Percentiles rank a stretch among this genome's conserved stretches.
These are phyloP conservation scores for Leptodactylus fallax DNA, from an alignment of 2,797 vertebrate species.

Conservation along the genomic window DNA sequence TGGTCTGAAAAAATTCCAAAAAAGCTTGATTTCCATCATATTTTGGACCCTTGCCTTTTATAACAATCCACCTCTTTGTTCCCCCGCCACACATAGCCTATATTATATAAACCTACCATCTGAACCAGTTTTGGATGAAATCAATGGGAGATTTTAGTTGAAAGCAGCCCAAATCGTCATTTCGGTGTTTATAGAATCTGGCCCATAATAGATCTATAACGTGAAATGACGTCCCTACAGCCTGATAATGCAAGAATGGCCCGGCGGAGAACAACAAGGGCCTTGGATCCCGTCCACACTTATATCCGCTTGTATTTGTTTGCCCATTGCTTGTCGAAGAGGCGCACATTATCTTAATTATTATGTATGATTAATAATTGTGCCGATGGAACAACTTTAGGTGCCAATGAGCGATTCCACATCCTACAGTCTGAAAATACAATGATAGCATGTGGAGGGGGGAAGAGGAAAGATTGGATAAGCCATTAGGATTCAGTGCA, in stretches of 20 bases:
- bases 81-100: background rate
- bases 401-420: slow-evolving; percentile 17
- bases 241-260: slow-evolving; percentile 26
- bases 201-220: slow-evolving; percentile 36
- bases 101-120: slow-evolving; percentile 8
- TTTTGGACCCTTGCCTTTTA: background rate
- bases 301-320: slow-evolving; percentile 22
- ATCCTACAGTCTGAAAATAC: slow-evolving; percentile 14
- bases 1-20: background rate
- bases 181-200: slow-evolving; percentile 31
- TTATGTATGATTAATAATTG: slow-evolving; percentile 39
- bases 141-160: slow-evolving; percentile 25
- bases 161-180: slow-evolving; percentile 19
- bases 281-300: slow-evolving; percentile 16
- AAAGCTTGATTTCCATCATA: background rate
- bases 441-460: background rate
- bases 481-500: background rate
- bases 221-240: slow-evolving; percentile 13
- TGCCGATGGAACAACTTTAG: background rate
- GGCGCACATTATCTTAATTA: slow-evolving; percentile 52
- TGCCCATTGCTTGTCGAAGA: no score
- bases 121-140: slow-evolving; percentile 3
- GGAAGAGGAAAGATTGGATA: background rate
- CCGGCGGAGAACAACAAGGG: slow-evolving; percentile 8
- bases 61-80: background rate